phyloP scores from a whole-genome alignment of 2,113 vertebrate genomes.

The Capreolus pygargus region DNA sequence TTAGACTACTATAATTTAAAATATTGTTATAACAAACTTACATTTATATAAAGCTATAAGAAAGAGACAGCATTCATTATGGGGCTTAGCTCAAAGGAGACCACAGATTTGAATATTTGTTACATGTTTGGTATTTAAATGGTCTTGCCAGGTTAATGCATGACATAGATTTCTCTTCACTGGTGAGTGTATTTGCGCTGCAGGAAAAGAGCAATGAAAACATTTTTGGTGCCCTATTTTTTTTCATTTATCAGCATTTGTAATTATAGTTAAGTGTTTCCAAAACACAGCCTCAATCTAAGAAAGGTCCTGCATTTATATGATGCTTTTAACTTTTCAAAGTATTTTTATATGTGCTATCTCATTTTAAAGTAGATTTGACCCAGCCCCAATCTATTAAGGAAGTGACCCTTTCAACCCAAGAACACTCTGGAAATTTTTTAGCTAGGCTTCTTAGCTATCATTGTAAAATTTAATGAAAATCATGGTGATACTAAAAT shows the following conservation, averaged over 20 bases:
- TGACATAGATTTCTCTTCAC: not conserved
- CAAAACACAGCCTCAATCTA: constrained; percentile 41
- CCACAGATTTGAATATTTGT: not conserved
- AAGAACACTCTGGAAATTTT: constrained; percentile 48
- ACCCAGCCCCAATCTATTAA: constrained; percentile 55
- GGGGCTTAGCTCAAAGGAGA: not conserved
- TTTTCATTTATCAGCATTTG: constrained; percentile 62
- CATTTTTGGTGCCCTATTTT: constrained; percentile 12
- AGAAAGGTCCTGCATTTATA: constrained; percentile 59
- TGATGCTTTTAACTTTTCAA: constrained; percentile 66
- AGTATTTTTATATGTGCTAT: constrained; percentile 66
- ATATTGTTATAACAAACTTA: not conserved
- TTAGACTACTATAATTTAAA: constrained; percentile 22
- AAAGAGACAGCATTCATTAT: not conserved
- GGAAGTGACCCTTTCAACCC: constrained; percentile 66
- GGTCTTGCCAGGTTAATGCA: not conserved
- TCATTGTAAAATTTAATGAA: constrained; percentile 60
- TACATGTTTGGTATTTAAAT: not conserved
- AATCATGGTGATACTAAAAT: constrained; percentile 48
- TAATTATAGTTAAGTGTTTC: constrained; percentile 69
- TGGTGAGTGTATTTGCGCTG: not conserved
- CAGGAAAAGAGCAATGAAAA: not conserved
- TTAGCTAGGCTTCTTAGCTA: constrained; percentile 38
- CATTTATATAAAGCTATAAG: not conserved
- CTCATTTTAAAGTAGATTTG: constrained; percentile 66